Base-by-base conservation (phyloP, 30 jellyfish, hydroid and myxozoan genomes). In the Pseudorhiza aurosa region DNA sequence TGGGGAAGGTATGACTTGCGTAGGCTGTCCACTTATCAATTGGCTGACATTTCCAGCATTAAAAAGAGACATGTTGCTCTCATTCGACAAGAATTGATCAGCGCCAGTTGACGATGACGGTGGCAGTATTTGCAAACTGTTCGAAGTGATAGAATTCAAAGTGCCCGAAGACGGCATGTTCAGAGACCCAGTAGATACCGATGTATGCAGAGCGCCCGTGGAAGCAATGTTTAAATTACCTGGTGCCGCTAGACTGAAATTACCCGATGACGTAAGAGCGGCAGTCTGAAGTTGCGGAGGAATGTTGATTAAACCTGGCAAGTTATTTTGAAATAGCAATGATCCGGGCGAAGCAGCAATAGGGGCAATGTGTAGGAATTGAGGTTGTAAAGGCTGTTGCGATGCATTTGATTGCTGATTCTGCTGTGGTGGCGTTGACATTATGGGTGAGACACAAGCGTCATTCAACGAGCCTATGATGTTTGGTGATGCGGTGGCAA, bases 371-470 rank as follows among this genome's bases (percentile, higher is more conserved):
- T 72, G 85, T 1, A 72, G 58, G 62, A 18, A 72, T 63, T 72
- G 85, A n/a, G 85, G 57, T 49, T 19, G 49, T 53, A 26, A 4
- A 26, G 8, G 27, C 6, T 30, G 47, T 31, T 50, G 74, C 18
- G 65, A 53, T 11, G 85, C 14, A 35, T 43, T 46, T 21, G 65
- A 10, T 4, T 33, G 19, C 33, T 27, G 45, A 8, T 19, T 46
- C 17, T 70, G 81, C 35, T 79, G 91, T 46, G 44, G 91, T n/a
- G 47, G 81, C n/a, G 91, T 25, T 32, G 91, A 3, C 27, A 60
- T 47, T 43, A 79, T 40, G 17, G 77, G 69, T 14, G 77, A 1
- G 22, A 57, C 72, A 31, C 77, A 10, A 8, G 68, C 2, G 14
- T 79, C 91, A 37, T 32, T 72, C 1, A 56, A 4, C 2, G 91